phyloP scores from a whole-genome alignment of 2,113 vertebrate genomes.

The Crocuta crocuta region DNA sequence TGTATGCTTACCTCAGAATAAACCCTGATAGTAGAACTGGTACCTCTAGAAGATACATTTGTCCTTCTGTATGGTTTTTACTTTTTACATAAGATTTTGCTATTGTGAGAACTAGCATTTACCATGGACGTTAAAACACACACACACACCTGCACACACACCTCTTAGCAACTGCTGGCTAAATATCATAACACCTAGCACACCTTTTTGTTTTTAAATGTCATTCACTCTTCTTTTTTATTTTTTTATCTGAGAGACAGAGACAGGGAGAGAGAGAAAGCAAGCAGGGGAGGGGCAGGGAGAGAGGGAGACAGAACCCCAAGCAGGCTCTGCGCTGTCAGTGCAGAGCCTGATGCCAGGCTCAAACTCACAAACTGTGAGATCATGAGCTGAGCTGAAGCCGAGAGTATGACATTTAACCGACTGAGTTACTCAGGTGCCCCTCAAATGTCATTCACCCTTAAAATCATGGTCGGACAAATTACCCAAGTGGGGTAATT shows the following conservation, averaged over 20 bases:
- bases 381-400: no score
- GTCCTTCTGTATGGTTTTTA: conserved; percentile 30
- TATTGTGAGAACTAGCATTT: conserved; percentile 9
- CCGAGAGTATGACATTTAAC: no score
- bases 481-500: neutral
- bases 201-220: neutral
- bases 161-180: neutral
- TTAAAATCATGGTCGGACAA: neutral
- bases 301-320: no score
- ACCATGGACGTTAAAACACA: neutral
- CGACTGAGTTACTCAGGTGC: no score
- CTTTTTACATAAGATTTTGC: conserved; percentile 10
- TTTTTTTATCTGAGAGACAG: no score
- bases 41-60: neutral
- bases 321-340: no score
- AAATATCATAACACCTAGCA: neutral
- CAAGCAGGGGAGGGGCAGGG: no score
- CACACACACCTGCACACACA: neutral
- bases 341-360: no score
- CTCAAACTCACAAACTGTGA: no score
- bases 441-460: neutral
- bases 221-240: neutral
- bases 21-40: neutral
- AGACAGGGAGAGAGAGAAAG: no score
- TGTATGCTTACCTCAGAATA: conserved; percentile 30